phyloP scores from a whole-genome alignment of 2,113 vertebrate genomes.

The Donacobius atricapilla region DNA sequence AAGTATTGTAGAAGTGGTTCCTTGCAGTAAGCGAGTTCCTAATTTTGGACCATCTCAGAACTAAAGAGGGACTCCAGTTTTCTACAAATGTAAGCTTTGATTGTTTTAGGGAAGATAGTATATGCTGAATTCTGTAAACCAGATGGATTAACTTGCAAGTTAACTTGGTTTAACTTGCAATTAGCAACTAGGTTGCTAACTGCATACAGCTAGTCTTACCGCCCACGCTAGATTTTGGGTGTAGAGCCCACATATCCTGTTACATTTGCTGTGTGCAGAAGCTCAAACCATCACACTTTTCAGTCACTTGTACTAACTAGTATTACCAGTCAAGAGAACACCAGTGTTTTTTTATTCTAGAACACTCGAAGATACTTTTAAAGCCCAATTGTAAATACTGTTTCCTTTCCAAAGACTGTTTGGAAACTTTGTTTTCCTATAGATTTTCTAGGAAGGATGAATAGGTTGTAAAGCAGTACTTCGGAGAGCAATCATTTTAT shows the following conservation, averaged over 20 bases:
- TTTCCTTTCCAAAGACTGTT: not conserved
- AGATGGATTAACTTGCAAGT: not conserved
- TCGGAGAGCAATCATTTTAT: not conserved
- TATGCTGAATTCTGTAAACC: not conserved
- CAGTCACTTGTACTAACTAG: not conserved
- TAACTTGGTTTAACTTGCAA: not conserved
- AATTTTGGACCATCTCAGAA: not conserved
- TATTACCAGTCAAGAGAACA: not conserved
- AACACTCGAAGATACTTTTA: not conserved
- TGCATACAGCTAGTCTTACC: not conserved
- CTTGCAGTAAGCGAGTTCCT: not conserved
- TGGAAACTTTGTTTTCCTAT: not conserved
- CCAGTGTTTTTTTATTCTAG: not conserved
- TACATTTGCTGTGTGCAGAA: not conserved
- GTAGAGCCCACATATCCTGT: not conserved
- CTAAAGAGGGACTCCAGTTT: not conserved
- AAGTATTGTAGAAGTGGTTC: not conserved
- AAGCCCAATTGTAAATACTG: not conserved
- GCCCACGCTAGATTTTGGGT: fast-evolving
- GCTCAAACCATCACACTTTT: not conserved
- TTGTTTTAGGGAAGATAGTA: not conserved
- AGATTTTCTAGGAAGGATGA: not conserved
- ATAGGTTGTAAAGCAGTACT: not conserved
- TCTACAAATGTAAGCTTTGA: not conserved
- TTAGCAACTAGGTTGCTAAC: not conserved